Evolutionary conservation across 2,888 invertebrate species (phyloP).

Genomic region (Eurytoma californica): DNA sequence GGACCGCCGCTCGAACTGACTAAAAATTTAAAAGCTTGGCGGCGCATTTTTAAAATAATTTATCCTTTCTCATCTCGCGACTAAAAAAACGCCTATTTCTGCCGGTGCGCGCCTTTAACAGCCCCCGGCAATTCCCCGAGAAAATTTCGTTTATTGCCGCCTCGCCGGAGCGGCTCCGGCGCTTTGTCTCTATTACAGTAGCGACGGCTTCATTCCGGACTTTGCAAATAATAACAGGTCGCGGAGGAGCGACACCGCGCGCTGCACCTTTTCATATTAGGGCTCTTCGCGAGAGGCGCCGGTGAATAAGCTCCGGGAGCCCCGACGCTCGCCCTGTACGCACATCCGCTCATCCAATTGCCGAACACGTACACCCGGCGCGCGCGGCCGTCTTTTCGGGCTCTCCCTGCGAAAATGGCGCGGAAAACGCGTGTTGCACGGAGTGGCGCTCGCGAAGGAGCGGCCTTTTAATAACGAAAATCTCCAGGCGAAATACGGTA

Average conservation of each 20-base stretch:
- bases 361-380: not conserved
- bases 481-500: too few species aligned
- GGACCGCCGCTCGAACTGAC: too few species aligned
- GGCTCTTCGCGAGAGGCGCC: not conserved
- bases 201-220: not conserved
- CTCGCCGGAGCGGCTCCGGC: conserved; percentile 17
- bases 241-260: conserved; percentile 21
- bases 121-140: conserved; percentile 41
- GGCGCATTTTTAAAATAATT: conserved; percentile 18
- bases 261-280: conserved; percentile 50
- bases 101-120: conserved; percentile 19
- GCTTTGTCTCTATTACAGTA: conserved; percentile 50
- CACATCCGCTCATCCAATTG: not conserved
- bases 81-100: conserved; percentile 27
- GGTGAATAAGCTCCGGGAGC: conserved; percentile 18
- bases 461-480: not conserved
- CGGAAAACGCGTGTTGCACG: not conserved
- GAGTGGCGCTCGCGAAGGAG: not conserved
- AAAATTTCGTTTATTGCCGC: conserved; percentile 52
- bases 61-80: conserved; percentile 39
- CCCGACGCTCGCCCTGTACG: not conserved
- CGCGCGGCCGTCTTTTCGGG: not conserved
- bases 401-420: not conserved
- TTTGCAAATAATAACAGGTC: conserved; percentile 54
- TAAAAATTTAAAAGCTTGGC: too few species aligned